A percentile compares a stretch with the other conserved stretches of the same genome.
phyloP scores from a whole-genome alignment of 2,113 vertebrate species.

The Hippocampus zosterae region DNA sequence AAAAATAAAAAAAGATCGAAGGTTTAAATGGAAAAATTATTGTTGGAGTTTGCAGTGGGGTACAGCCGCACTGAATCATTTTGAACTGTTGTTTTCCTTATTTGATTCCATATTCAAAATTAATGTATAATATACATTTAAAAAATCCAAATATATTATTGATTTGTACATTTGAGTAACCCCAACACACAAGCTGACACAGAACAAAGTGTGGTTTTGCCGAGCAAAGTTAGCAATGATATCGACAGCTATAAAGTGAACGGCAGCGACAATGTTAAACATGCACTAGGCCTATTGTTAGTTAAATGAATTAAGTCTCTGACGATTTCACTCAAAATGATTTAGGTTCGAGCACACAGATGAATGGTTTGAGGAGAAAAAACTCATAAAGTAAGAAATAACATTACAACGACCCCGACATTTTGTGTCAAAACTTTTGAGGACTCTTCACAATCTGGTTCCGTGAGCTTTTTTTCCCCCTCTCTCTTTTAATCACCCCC shows the following conservation, averaged over 20 bases:
- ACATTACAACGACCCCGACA: background rate
- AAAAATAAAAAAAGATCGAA: background rate
- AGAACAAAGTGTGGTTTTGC: background rate
- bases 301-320: background rate
- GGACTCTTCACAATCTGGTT: background rate
- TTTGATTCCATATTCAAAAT: background rate
- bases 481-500: background rate
- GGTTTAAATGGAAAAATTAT: background rate
- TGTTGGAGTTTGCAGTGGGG: background rate
- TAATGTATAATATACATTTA: too few species aligned
- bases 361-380: background rate
- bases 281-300: too few species aligned
- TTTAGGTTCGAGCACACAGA: background rate
- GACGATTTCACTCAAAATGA: background rate
- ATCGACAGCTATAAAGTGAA: background rate
- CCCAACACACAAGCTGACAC: too few species aligned
- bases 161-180: background rate
- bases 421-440: conserved; percentile 6
- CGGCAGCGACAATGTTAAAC: background rate
- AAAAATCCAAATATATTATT: background rate
- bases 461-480: background rate
- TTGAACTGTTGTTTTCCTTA: too few species aligned
- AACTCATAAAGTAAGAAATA: background rate
- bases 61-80: background rate
- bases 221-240: background rate